Percentiles rank a stretch among this genome's conserved stretches.
phyloP scores from a whole-genome alignment of 1,140 invertebrate genomes.

The Lasioglossum albipes region DNA sequence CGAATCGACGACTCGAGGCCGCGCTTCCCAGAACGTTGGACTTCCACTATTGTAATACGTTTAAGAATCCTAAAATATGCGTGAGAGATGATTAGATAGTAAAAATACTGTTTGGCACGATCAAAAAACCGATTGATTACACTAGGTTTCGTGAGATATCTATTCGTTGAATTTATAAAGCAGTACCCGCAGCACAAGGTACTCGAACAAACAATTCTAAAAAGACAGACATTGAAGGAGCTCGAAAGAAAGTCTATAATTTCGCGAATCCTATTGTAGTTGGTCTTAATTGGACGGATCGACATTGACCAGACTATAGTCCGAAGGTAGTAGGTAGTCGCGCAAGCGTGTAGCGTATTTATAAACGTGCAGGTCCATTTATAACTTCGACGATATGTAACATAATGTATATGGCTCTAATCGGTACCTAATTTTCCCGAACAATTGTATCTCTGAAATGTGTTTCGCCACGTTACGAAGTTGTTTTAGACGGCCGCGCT shows the following conservation, averaged over 20 bases:
- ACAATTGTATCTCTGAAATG: neutral
- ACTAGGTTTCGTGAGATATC: no score
- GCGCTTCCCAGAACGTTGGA: neutral
- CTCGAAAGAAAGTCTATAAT: no score
- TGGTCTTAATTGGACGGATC: neutral
- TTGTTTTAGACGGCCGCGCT: neutral
- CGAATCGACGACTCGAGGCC: neutral
- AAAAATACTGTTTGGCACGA: no score
- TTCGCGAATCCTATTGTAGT: no score
- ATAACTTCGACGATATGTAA: constrained; percentile 57
- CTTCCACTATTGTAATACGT: neutral
- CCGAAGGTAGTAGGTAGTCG: constrained; percentile 40
- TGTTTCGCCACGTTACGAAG: constrained; percentile 15
- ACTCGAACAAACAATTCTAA: no score
- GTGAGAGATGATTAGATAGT: neutral
- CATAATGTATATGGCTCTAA: constrained; percentile 60
- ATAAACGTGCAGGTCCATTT: constrained; percentile 55
- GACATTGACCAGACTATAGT: neutral
- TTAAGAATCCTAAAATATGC: neutral
- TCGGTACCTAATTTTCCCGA: constrained; percentile 37
- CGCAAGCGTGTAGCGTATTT: constrained; percentile 56
- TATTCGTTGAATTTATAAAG: no score
- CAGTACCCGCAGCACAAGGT: no score
- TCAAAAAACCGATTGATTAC: no score
- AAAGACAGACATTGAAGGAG: no score